These are phyloP conservation scores for Phylloscopus collybita DNA, from an alignment of 2,797 vertebrate species.

Conservation along the genomic window DNA sequence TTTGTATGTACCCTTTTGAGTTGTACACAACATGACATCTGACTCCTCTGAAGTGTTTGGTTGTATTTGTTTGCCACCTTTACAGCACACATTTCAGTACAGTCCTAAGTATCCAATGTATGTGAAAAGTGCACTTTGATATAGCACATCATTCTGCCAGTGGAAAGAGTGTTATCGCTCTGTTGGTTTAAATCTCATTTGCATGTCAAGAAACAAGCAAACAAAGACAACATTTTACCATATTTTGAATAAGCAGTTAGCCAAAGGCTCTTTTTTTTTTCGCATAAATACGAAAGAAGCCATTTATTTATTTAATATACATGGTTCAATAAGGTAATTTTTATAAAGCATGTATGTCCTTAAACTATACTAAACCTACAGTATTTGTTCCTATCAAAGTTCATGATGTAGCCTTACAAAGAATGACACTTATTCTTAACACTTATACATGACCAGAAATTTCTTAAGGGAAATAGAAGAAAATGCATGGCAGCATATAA, in stretches of 20 bases:
- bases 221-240: neutral
- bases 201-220: neutral
- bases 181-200: neutral
- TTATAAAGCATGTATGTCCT: neutral
- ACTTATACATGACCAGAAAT: neutral
- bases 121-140: neutral
- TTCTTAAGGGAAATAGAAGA: neutral
- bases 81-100: neutral
- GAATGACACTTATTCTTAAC: neutral
- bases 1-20: neutral
- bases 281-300: neutral
- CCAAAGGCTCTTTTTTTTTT: neutral
- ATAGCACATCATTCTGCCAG: neutral
- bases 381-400: neutral
- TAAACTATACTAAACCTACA: neutral
- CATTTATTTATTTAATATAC: neutral
- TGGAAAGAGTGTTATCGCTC: neutral
- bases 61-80: neutral
- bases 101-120: neutral
- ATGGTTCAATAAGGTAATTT: neutral
- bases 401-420: neutral
- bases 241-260: neutral
- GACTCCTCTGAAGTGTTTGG: neutral
- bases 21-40: neutral
- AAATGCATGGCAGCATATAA: neutral